Percentiles rank a stretch among this genome's conserved stretches.
Evolutionary conservation across 2,797 vertebrate species (phyloP).

Genomic region (Pteronotus mesoamericanus): DNA sequence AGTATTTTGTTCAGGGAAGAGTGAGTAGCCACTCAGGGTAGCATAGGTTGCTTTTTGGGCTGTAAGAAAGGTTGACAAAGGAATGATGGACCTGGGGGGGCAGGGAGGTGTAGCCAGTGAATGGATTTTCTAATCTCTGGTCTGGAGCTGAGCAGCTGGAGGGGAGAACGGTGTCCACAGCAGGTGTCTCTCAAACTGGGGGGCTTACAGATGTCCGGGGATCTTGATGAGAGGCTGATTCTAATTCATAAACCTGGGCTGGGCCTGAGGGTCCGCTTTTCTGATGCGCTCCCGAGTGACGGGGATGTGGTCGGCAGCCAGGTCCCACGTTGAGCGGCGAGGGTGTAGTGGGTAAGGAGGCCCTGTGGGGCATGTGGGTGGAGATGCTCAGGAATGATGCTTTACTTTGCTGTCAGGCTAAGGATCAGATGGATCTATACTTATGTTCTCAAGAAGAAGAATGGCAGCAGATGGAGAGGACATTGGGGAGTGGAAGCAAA

Average conservation of each 20-base stretch:
- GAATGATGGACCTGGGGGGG: not conserved
- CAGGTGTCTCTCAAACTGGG: not conserved
- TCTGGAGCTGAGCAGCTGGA: not conserved
- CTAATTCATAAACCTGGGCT: too few species aligned
- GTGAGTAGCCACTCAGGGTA: not conserved
- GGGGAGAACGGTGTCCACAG: accelerated
- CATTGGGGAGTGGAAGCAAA: not conserved
- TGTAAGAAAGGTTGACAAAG: not conserved
- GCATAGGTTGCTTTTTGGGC: not conserved
- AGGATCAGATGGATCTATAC: not conserved
- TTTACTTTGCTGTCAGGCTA: not conserved
- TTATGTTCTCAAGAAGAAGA: not conserved
- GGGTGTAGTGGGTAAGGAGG: not conserved
- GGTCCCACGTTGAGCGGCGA: not conserved
- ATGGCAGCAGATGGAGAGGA: not conserved
- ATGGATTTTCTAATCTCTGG: not conserved
- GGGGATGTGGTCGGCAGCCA: not conserved
- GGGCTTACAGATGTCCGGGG: accelerated
- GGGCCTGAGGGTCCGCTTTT: not conserved
- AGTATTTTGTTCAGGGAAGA: not conserved
- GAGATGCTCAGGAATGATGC: not conserved
- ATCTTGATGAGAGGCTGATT: not conserved
- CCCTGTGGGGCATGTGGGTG: accelerated
- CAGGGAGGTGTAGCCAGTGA: too few species aligned
- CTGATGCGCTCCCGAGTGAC: not conserved